Conservation (phyloP, 2,113 vertebrate genomes). For the Elanus axillaris region DNA sequence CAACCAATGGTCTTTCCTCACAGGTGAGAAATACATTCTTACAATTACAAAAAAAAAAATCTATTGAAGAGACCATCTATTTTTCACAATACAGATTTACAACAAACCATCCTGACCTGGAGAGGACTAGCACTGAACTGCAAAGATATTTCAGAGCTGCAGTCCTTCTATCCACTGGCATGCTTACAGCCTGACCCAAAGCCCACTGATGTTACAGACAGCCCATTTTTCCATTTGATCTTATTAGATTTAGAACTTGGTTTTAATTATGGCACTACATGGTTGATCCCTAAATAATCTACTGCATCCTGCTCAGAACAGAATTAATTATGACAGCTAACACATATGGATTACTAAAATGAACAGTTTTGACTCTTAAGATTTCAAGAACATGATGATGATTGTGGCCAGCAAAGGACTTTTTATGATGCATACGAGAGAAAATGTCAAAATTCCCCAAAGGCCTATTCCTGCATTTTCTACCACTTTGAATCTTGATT, state of each 20-base stretch:
- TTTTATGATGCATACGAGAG: background rate
- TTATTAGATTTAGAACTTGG: background rate
- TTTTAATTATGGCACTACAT: background rate
- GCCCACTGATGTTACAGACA: background rate
- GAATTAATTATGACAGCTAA: background rate
- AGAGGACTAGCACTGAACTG: background rate
- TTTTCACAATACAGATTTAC: background rate
- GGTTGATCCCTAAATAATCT: background rate
- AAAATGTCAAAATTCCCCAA: background rate
- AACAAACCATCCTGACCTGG: background rate
- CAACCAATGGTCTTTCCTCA: background rate
- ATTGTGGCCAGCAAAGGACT: background rate
- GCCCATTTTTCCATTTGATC: background rate
- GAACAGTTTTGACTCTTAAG: background rate
- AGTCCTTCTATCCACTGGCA: background rate
- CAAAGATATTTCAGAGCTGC: background rate
- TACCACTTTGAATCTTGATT: background rate
- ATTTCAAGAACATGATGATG: background rate
- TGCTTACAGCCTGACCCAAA: background rate
- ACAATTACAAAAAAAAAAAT: background rate
- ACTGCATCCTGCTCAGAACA: background rate
- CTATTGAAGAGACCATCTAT: background rate
- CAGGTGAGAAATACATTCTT: background rate
- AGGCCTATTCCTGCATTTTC: background rate
- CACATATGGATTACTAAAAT: background rate